Evolutionary conservation across 1,140 invertebrate species (phyloP).

Genomic region (Trichogramma pretiosum): DNA sequence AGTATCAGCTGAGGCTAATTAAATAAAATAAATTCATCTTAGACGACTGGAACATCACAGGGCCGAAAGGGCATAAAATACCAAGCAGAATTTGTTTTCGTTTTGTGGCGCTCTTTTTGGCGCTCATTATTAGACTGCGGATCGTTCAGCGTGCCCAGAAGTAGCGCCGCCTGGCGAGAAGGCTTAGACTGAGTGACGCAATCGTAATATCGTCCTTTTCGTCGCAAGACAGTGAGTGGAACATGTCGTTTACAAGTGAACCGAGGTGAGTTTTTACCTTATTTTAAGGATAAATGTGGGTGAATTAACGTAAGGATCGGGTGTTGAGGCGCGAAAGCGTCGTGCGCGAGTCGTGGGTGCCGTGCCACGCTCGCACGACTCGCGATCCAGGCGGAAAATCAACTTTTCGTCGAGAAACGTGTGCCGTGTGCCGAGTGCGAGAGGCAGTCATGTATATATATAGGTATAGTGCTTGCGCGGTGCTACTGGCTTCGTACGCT

Average conservation of each 20-base stretch:
- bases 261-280: slow-evolving; percentile 55
- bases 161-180: neutral
- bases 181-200: slow-evolving; percentile 26
- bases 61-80: too few relatives aligned
- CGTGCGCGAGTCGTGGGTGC: too few relatives aligned
- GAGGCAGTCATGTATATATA: slow-evolving; percentile 21
- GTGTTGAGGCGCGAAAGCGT: too few relatives aligned
- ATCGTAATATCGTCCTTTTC: slow-evolving; percentile 55
- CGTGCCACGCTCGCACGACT: neutral
- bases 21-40: too few relatives aligned
- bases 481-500: too few relatives aligned
- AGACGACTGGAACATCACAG: too few relatives aligned
- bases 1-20: too few relatives aligned
- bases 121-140: too few relatives aligned
- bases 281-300: too few relatives aligned
- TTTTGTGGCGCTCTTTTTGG: slow-evolving; percentile 13
- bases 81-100: too few relatives aligned
- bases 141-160: slow-evolving; percentile 15
- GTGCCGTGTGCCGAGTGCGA: neutral
- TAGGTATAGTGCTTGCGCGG: too few relatives aligned
- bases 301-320: neutral
- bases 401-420: neutral
- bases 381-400: neutral
- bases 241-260: slow-evolving; percentile 67
- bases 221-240: slow-evolving; percentile 59